These are phyloP conservation scores for Halcyon leucocephala DNA, from an alignment of 2,797 vertebrate genomes.

Conservation along the genomic window DNA sequence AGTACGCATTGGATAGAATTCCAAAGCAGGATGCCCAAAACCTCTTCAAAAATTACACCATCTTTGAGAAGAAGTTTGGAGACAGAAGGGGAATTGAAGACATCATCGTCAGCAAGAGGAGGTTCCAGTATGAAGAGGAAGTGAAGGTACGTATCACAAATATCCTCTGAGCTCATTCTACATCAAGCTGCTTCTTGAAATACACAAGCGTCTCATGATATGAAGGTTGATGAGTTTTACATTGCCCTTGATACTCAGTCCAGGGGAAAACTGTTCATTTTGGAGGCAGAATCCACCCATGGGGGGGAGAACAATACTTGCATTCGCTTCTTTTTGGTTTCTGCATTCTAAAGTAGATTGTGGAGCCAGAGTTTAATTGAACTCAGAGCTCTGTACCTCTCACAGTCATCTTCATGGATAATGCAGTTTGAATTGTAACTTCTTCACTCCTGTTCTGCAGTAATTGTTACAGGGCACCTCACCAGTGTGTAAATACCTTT, in stretches of 20 bases:
- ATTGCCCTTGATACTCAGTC: not conserved
- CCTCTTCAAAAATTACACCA: conserved; percentile 97
- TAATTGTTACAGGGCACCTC: not conserved
- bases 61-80: conserved; percentile 98
- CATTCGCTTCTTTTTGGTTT: not conserved
- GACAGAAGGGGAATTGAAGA: conserved; percentile 96
- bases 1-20: conserved; percentile 94
- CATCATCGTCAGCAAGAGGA: conserved; percentile 95
- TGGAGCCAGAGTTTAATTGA: not conserved
- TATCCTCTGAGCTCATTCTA: not conserved
- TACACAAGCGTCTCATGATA: accelerated
- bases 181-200: not conserved
- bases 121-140: conserved; percentile 98
- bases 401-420: not conserved
- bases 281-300: not conserved
- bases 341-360: not conserved
- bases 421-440: not conserved
- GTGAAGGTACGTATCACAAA: conserved; percentile 86
- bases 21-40: conserved; percentile 95
- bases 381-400: not conserved
- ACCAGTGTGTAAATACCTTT: not conserved
- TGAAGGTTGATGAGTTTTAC: not conserved
- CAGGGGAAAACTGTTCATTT: accelerated
- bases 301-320: not conserved
- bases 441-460: not conserved